A percentile compares a stretch with the other conserved stretches of the same genome.
Conservation (phyloP, 2,888 invertebrate species). For the Ecliptopera silaceata region DNA sequence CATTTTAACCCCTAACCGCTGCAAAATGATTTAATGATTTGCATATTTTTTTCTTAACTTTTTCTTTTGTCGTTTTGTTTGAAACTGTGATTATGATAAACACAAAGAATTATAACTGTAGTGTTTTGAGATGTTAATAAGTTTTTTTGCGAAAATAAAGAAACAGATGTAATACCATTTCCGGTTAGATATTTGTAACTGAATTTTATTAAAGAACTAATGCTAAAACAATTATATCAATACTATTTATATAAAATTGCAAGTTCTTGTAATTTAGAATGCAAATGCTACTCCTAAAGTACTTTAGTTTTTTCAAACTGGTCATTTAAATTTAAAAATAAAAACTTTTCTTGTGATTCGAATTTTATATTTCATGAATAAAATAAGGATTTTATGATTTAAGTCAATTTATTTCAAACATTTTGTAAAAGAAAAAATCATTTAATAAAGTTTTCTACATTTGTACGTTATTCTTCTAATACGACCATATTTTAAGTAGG, state of each 20-base stretch:
- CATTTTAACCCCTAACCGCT: slow-evolving; percentile 44
- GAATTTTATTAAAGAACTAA: too few species aligned
- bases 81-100: slow-evolving; percentile 60
- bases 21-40: slow-evolving; percentile 49
- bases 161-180: slow-evolving; percentile 46
- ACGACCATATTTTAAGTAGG: too few species aligned
- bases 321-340: slow-evolving; percentile 31
- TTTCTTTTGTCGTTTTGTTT: slow-evolving; percentile 54
- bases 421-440: slow-evolving; percentile 23
- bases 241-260: not conserved
- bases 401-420: too few species aligned
- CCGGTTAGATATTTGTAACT: slow-evolving; percentile 1
- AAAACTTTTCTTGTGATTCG: too few species aligned
- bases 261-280: too few species aligned
- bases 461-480: too few species aligned
- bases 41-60: slow-evolving; percentile 65
- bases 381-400: too few species aligned
- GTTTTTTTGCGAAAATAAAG: slow-evolving; percentile 58
- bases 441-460: slow-evolving; percentile 38
- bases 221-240: too few species aligned
- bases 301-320: slow-evolving; percentile 27
- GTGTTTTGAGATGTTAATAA: slow-evolving; percentile 70
- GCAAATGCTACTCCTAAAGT: too few species aligned
- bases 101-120: slow-evolving; percentile 68
- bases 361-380: too few species aligned